Percentiles rank a stretch among this genome's conserved stretches.
These are phyloP conservation scores for Zaprionus obscuricornis DNA, from an alignment of 2,888 invertebrate genomes.

Conservation along the genomic window DNA sequence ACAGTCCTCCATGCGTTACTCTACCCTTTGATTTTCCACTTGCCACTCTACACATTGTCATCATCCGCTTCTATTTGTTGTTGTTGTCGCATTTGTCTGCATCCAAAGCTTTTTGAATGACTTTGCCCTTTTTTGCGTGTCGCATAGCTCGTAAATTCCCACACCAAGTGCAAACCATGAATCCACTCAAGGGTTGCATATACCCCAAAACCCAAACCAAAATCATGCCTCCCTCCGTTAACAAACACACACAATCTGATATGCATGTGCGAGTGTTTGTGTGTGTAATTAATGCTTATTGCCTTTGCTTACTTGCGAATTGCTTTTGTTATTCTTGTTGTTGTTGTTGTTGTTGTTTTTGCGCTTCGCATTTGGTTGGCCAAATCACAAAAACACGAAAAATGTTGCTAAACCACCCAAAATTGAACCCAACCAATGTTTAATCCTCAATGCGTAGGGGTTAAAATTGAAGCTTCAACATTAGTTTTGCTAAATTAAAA, in stretches of 20 bases:
- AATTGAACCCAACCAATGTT: too few relatives aligned
- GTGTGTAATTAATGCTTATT: constrained; percentile 54
- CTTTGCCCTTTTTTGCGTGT: constrained; percentile 53
- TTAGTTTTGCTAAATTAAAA: too few relatives aligned
- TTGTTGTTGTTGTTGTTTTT: constrained; percentile 15
- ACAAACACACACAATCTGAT: background rate
- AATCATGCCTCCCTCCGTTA: background rate
- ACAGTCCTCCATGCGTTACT: background rate
- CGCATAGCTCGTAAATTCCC: constrained; percentile 13
- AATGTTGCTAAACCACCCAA: too few relatives aligned
- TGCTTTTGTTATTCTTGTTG: background rate
- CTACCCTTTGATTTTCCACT: background rate
- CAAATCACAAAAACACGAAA: too few relatives aligned
- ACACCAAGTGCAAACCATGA: background rate
- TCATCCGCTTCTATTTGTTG: constrained; percentile 15
- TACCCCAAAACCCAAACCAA: background rate
- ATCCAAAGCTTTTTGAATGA: constrained; percentile 25
- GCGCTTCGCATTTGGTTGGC: constrained; percentile 30
- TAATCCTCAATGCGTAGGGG: too few relatives aligned
- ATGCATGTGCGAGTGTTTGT: constrained; percentile 6
- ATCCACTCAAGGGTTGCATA: constrained; percentile 23
- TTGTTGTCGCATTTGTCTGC: constrained; percentile 30
- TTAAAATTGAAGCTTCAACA: too few relatives aligned
- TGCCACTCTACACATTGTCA: constrained; percentile 8
- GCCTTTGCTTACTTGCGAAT: constrained; percentile 44